phyloP scores from a whole-genome alignment of 2,888 invertebrate genomes.

The Beris morrisii region DNA sequence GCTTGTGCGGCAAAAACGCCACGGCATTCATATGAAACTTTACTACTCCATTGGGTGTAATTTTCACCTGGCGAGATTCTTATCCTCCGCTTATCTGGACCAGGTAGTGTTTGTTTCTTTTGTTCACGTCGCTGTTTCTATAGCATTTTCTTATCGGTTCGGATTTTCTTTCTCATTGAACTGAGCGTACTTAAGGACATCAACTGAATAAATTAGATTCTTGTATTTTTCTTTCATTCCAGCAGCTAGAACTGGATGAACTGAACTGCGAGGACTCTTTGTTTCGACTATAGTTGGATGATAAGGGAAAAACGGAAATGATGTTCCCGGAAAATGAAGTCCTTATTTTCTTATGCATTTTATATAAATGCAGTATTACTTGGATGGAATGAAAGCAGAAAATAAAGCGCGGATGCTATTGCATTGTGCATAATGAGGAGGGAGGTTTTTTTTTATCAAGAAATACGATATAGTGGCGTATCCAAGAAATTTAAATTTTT shows the following conservation, averaged over 20 bases:
- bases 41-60: slow-evolving; percentile 20
- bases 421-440: too few relatives aligned
- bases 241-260: not conserved
- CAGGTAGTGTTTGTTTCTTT: not conserved
- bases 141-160: not conserved
- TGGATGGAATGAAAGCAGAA: too few relatives aligned
- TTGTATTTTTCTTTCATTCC: not conserved
- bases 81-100: slow-evolving; percentile 19
- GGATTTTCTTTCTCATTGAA: slow-evolving; percentile 1
- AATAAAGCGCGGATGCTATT: too few relatives aligned
- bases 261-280: not conserved
- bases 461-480: too few relatives aligned
- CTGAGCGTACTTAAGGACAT: not conserved
- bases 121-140: too few relatives aligned
- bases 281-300: not conserved
- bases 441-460: too few relatives aligned
- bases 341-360: slow-evolving; percentile 1
- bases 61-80: slow-evolving; percentile 25
- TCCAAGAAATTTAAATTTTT: too few relatives aligned
- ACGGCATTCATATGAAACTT: slow-evolving; percentile 30
- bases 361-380: not conserved
- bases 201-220: slow-evolving; percentile 11
- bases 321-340: not conserved
- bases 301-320: not conserved
- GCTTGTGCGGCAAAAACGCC: slow-evolving; percentile 1